Evolutionary conservation across 2,797 vertebrate species (phyloP).

Genomic region (Lateolabrax maculatus): DNA sequence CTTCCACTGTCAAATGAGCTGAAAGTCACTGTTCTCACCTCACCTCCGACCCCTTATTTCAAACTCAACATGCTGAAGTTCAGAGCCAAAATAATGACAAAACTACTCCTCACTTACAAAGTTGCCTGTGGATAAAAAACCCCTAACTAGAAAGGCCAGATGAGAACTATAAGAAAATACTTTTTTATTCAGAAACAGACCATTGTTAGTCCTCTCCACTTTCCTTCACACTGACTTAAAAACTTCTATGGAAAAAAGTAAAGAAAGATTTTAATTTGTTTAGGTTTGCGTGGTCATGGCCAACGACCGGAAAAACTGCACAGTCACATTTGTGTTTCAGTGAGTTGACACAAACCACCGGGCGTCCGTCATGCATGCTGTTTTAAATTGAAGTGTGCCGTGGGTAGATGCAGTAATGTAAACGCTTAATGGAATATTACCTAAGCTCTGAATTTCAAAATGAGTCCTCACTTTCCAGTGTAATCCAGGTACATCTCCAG

Average conservation of each 20-base stretch:
- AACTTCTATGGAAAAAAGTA: background rate
- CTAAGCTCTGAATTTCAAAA: slow-evolving; percentile 34
- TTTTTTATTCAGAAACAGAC: background rate
- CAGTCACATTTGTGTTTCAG: slow-evolving; percentile 54
- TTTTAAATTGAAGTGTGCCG: slow-evolving; percentile 54
- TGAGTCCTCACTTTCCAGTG: background rate
- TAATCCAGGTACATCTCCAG: background rate
- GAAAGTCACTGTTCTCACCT: too few relatives aligned
- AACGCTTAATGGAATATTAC: slow-evolving; percentile 63
- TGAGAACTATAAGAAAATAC: background rate
- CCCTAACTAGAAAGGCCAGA: background rate
- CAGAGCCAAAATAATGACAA: background rate
- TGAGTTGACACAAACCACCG: slow-evolving; percentile 37
- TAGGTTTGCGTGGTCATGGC: slow-evolving; percentile 51
- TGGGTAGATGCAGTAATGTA: slow-evolving; percentile 14
- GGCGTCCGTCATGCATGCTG: slow-evolving; percentile 52
- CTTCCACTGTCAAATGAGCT: background rate
- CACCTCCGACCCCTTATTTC: background rate
- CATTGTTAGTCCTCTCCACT: background rate
- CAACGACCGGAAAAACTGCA: slow-evolving; percentile 59
- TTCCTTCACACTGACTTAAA: slow-evolving; percentile 8
- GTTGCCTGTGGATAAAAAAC: background rate
- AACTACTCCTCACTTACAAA: background rate
- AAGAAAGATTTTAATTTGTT: slow-evolving; percentile 37
- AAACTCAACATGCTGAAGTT: background rate